phyloP scores from a whole-genome alignment of 2,888 invertebrate species.

The Stramonita haemastoma region DNA sequence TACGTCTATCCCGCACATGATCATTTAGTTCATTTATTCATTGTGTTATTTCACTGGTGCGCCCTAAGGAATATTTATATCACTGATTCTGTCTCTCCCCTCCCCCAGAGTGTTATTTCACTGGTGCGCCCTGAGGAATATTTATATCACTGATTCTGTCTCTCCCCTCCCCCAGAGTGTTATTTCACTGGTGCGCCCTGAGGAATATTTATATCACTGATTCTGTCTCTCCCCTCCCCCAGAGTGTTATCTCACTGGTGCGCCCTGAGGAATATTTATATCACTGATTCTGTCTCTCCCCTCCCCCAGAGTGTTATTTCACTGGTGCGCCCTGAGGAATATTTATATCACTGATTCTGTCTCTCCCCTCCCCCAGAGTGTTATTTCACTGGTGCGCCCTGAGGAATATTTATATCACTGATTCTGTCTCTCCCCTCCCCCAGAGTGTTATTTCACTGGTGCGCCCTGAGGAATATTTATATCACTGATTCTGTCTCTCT shows the following conservation, averaged over 20 bases:
- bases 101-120: constrained; percentile 32
- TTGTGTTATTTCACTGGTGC: no score
- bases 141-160: not conserved
- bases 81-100: not conserved
- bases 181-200: no score
- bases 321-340: no score
- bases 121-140: no score
- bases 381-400: no score
- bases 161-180: constrained; percentile 30
- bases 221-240: not conserved
- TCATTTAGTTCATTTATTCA: no score
- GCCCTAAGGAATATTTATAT: not conserved
- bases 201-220: not conserved
- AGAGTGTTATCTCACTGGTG: constrained; percentile 24
- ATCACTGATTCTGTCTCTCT: not conserved
- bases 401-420: not conserved
- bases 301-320: constrained; percentile 31
- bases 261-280: no score
- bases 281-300: not conserved
- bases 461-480: no score
- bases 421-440: not conserved
- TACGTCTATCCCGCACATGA: no score
- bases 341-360: not conserved
- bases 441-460: constrained; percentile 33
- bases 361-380: constrained; percentile 29